A percentile compares a stretch with the other conserved stretches of the same genome.
Evolutionary conservation across 2,113 vertebrate genomes (phyloP).

Genomic region (Acrocephalus arundinaceus): DNA sequence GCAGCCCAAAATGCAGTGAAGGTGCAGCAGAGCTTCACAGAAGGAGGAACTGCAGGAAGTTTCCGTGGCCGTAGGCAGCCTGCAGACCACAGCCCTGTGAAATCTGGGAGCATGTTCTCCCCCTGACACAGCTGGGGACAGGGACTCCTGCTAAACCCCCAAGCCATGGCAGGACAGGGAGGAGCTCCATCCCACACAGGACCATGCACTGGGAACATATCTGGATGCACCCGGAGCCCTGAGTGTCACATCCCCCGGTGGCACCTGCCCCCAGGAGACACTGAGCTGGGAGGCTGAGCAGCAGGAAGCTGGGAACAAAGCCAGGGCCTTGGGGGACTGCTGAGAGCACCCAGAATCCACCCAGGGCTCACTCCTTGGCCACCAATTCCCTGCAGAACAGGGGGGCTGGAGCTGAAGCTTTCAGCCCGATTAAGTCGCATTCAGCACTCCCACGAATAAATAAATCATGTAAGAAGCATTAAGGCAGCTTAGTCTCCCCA

Average conservation of each 20-base stretch:
- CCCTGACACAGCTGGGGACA: not conserved
- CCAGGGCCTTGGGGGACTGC: not conserved
- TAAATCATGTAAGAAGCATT: slow-evolving; percentile 59
- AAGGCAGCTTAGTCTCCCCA: slow-evolving; percentile 41
- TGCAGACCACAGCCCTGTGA: not conserved
- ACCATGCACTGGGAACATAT: accelerated
- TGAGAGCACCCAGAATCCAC: not conserved
- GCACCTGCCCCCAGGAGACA: not conserved
- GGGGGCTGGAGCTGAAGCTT: not conserved
- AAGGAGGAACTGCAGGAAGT: not conserved
- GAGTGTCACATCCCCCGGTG: not conserved
- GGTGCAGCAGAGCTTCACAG: accelerated
- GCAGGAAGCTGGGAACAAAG: not conserved
- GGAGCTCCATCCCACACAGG: not conserved
- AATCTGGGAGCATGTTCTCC: not conserved
- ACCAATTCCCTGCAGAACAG: not conserved
- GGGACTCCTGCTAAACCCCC: not conserved
- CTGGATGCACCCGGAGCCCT: not conserved
- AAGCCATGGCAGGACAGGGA: not conserved
- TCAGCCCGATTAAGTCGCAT: not conserved
- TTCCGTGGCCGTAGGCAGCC: accelerated
- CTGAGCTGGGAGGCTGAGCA: not conserved
- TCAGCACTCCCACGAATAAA: slow-evolving; percentile 33
- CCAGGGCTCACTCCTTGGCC: accelerated
- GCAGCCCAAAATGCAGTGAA: not conserved